Base-by-base conservation (phyloP, 2,113 vertebrate species). In the Daboia siamensis region DNA sequence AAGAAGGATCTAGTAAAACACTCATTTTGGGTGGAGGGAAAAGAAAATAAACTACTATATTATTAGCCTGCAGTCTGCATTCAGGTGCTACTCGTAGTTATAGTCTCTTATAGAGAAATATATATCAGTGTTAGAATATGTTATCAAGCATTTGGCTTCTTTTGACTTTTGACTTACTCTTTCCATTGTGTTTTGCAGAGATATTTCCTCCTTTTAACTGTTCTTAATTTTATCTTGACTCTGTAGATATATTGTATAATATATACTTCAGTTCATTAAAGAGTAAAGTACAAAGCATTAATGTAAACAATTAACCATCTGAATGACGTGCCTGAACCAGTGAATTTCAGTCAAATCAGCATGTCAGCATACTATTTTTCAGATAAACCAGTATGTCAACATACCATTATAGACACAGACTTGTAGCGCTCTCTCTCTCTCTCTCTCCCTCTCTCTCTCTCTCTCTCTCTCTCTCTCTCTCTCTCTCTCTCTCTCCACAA, bases 321-420 rank as follows among this genome's bases (percentile, higher is more conserved):
- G 55, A 88, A 91, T 93, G 91, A 61, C 91, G 95, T 94, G 93
- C 94, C 93, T 93, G 24, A 93, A 84, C 91, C 24, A 69, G 5
- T 29, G 91, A 48, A 51, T 74, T 92, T 92, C 29, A 51, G 24
- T 90, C 15, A 24, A 46, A 46, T 57, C 44, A 21, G 13, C 12
- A 69, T 69, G 46, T 11, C 46, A 69, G 11, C 44, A 69, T 51
- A 44, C 4, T 56, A 15, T 55, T 55, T 74, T 92, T 92, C 29
- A 48, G 10, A 64, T 8, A 23, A 46, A 46, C 64, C 44, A n/a
- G 13, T 33, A 64, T 64, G 59, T 10, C 46, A 64, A 11, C 44
- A 64, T 48, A 44, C 9, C 29, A 2, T 20, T 48, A 90, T 13
- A 64, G 24, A 48, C 12, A 57, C 44, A 17, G 15, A 56, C 55